Base-by-base conservation (phyloP, 1,140 invertebrate genomes). In the Drosophila nigromelanica region DNA sequence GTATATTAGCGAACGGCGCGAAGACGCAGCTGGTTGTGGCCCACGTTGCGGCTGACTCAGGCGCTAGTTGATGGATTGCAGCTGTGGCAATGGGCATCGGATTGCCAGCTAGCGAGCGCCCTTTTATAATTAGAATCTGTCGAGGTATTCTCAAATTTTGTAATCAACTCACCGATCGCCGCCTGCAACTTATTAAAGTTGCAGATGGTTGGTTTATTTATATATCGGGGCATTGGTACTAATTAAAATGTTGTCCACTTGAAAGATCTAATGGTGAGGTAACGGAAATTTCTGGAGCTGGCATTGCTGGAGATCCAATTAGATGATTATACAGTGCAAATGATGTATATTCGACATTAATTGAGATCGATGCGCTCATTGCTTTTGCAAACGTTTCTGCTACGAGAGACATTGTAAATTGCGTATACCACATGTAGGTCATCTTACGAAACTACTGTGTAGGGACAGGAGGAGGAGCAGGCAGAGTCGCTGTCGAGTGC, bases 81-180 rank as follows among this genome's bases (percentile, higher is more conserved):
- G 82, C 82, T 87, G 81, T 61, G 51, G 33, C 21, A 15, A 12
- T 54, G 33, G 60, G 40, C 70, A 60, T 56, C 56, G 48, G 67
- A 76, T 77, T 54, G 58, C 61, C 47, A 45, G 18, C 33, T 24
- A 14, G 14, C 52, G 45, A 30, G 1, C 64, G 56, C 69, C 47
- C 69, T 67, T 85, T 77, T 85, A 85, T 87, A 82, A 86, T 86
- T 86, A 87, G 81, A 86, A 86, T 35, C 39, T 63, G 52, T 43
- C 33, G 76, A 76, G 50, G 61, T 59, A 50, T 70, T 62, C 71
- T 78, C 63, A 58, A 58, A 69, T 73, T 51, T 60, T 73, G 70
- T 68, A 73, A 73, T 73, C 60, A 73, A 58, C 70, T 48, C 55
- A 43, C n/a, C 24, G 27, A 66, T 48, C 64, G 39, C 48, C 45